These are phyloP conservation scores for Valencia hispanica DNA, from an alignment of 2,797 vertebrate species.

Conservation along the genomic window DNA sequence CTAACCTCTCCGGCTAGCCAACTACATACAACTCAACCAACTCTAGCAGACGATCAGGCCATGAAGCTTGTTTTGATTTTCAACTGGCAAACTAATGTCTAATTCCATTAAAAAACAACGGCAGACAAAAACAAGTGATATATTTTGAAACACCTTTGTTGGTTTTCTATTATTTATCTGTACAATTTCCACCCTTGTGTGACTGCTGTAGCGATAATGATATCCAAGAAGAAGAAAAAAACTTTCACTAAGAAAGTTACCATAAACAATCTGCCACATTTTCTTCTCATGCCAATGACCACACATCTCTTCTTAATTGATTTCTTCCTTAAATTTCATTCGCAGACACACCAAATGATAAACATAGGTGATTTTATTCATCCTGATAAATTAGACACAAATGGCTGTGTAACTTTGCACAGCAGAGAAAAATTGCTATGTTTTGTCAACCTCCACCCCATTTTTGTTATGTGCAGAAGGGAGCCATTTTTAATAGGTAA, in stretches of 20 bases:
- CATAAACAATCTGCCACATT: not conserved
- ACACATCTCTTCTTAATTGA: not conserved
- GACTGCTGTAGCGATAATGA: not conserved
- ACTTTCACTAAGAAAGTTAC: not conserved
- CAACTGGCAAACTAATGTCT: constrained; percentile 34
- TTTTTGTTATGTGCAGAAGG: not conserved
- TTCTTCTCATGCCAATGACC: not conserved
- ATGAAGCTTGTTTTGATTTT: constrained; percentile 22
- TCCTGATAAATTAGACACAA: not conserved
- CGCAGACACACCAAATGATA: not conserved
- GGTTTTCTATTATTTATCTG: not conserved
- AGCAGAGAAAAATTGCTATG: not conserved
- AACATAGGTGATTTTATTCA: not conserved
- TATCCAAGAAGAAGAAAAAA: not conserved
- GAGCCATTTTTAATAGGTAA: not conserved
- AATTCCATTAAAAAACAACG: constrained; percentile 8
- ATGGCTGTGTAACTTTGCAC: not conserved
- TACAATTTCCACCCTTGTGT: not conserved
- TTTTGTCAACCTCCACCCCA: not conserved
- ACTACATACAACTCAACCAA: constrained; percentile 54
- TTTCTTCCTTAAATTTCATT: not conserved
- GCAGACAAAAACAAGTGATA: not conserved
- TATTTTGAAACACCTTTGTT: not conserved
- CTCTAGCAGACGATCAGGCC: constrained; percentile 7
- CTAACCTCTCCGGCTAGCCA: constrained; percentile 53